Base-by-base conservation (phyloP, 1,140 invertebrate genomes). In the Euura lappo region DNA sequence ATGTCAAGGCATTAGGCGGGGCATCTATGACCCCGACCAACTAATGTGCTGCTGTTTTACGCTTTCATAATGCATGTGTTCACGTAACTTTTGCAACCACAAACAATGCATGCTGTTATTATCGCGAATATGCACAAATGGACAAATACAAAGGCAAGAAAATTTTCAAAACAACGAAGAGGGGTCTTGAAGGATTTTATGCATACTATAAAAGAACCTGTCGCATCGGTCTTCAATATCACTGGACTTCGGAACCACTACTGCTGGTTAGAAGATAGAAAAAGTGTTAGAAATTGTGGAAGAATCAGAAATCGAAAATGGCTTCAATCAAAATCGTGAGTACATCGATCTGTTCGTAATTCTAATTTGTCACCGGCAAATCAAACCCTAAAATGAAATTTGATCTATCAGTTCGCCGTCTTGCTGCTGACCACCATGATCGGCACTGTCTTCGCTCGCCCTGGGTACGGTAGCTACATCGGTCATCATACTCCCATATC, bases 31-130 rank as follows among this genome's bases (percentile, higher is more conserved):
- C 46, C 69, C 66, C 64, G 66, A 45, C 47, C 71, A n/a, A 69
- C 70, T 44, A 51, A 71, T 65, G 8, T 64, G 72, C 72, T 78
- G 77, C 76, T 68, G 70, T 71, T 72, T 71, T 67, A 69, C 78
- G 68, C 72, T 78, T 77, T 73, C 76, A 79, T 79, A 81, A 81
- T 80, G 70, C 71, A 72, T 75, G 78, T 68, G 42, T 68, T 68
- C 67, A 68, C 44, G 44, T 68, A 68, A 44, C 67, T 44, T 8
- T 42, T 68, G 44, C 67, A 43, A 68, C 4, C 4, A 73, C 72
- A 76, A 76, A 80, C 78, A 78, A 80, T 79, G 68, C 42, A 68
- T 73, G 73, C 77, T 76, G 51, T 74, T 77, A 80, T 80, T 80
- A 80, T 75, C 72, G 75, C 72, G 73, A 72, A 77, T 69, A 71